Evolutionary conservation across 2,888 invertebrate genomes (phyloP).

Genomic region (Elysia crispata): DNA sequence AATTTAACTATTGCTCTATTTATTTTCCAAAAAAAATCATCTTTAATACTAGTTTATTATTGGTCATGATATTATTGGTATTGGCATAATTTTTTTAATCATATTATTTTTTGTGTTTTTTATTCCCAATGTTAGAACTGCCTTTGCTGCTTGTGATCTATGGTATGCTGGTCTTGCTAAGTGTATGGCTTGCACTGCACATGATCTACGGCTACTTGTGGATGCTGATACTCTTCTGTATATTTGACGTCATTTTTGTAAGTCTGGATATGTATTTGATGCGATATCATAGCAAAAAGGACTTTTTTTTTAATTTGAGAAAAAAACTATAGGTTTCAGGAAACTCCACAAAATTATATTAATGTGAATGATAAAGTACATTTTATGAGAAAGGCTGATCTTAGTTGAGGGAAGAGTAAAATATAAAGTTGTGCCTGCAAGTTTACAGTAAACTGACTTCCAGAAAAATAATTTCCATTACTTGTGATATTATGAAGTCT

Average conservation of each 20-base stretch:
- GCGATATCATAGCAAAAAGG: not conserved
- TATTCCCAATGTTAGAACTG: constrained; percentile 65
- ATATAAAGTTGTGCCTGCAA: too few species aligned
- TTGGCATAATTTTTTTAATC: not conserved
- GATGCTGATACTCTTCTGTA: constrained; percentile 74
- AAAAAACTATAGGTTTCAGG: too few species aligned
- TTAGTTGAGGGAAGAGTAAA: too few species aligned
- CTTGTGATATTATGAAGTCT: too few species aligned
- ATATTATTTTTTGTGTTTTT: not conserved
- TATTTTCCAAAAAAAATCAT: too few species aligned
- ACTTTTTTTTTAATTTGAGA: too few species aligned
- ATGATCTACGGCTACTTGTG: constrained; percentile 73
- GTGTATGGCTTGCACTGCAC: constrained; percentile 75
- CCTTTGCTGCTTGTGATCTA: constrained; percentile 69
- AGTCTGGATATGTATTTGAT: constrained; percentile 20
- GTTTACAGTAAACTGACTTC: too few species aligned
- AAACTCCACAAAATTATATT: not conserved
- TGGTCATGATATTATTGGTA: too few species aligned
- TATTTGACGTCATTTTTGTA: constrained; percentile 71
- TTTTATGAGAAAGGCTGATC: too few species aligned
- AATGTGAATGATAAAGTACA: not conserved
- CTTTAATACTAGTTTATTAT: too few species aligned
- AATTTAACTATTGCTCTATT: not conserved
- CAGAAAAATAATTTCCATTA: too few species aligned
- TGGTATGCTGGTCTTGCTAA: constrained; percentile 67